Evolutionary conservation across 2,888 invertebrate species (phyloP), one percentile per base, ranked within the genome.

Genomic region (Latrodectus hesperus): DNA sequence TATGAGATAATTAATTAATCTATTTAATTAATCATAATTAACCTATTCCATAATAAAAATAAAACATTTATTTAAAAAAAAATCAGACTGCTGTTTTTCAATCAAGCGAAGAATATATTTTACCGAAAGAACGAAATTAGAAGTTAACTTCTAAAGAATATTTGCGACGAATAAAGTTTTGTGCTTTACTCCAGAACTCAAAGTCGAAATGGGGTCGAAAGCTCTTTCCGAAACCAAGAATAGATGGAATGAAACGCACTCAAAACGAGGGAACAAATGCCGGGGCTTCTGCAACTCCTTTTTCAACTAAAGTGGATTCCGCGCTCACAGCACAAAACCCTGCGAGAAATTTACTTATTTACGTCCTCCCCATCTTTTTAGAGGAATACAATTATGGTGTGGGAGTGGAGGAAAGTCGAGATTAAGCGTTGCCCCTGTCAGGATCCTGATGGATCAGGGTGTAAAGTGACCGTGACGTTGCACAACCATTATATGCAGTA

Each of bases 271-370:
- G 38, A 38, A 38, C 38, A 38, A 38, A 38, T 38, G 38, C 38
- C 38, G 60, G n/a, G 60, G 60, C 60, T 55, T 55, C 11, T 16
- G 11, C 6, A 14, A 55, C 16, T 16, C 16, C n/a, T 60, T 67
- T 60, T 49, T 64, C 73, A 38, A n/a, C 16, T 60, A 84, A 84
- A 84, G 84, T 84, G 84, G 84, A 84, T 84, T 84, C 74, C 17
- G 70, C 14, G 14, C 70, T 16, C n/a, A 60, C 60, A 16, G 6
- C 60, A 60, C 52, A 72, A n/a, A 74, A 74, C 68, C 84, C 84
- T 77, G 52, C 9, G 77, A 84, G 84, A 84, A 84, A 84, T 84
- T 84, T 84, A 84, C 77, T 84, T 84, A 84, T 83, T 83, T 76
- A 83, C 75, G 83, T 64, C 52, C 72, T 64, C 70, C 52, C 83